These are phyloP conservation scores for Aphis craccivora DNA, from an alignment of 1,140 invertebrate species.

Conservation along the genomic window DNA sequence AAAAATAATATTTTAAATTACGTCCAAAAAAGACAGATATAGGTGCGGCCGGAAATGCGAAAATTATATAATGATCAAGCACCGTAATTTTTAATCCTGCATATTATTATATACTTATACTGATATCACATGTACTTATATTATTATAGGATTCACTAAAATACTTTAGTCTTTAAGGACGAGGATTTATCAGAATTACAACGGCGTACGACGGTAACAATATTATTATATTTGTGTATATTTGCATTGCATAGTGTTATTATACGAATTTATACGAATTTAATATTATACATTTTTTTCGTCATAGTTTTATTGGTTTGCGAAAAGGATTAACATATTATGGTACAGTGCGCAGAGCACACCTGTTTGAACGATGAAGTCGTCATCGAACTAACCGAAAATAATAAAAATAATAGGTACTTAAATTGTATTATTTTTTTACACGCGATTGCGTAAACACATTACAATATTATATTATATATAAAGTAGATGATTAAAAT, in stretches of 20 bases:
- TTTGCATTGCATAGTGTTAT: not conserved
- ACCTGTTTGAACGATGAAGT: not conserved
- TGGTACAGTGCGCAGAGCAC: not conserved
- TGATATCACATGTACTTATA: not conserved
- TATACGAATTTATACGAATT: not conserved
- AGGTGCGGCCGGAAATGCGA: not conserved
- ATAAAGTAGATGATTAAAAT: too few relatives aligned
- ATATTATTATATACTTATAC: not conserved
- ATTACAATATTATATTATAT: too few relatives aligned
- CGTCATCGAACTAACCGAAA: not conserved
- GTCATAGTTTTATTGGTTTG: not conserved
- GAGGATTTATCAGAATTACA: not conserved
- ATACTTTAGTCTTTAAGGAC: not conserved
- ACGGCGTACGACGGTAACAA: not conserved
- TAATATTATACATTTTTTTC: not conserved
- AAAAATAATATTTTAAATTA: not conserved
- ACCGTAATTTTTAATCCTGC: not conserved
- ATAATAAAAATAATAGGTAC: too few relatives aligned
- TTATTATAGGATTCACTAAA: not conserved
- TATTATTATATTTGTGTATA: not conserved
- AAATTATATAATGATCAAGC: not conserved
- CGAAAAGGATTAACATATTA: not conserved
- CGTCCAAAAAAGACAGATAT: not conserved
- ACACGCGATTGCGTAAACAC: not conserved
- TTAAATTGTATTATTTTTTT: not conserved